phyloP scores from a whole-genome alignment of 2,113 vertebrate genomes.

The Phocoena sinus region DNA sequence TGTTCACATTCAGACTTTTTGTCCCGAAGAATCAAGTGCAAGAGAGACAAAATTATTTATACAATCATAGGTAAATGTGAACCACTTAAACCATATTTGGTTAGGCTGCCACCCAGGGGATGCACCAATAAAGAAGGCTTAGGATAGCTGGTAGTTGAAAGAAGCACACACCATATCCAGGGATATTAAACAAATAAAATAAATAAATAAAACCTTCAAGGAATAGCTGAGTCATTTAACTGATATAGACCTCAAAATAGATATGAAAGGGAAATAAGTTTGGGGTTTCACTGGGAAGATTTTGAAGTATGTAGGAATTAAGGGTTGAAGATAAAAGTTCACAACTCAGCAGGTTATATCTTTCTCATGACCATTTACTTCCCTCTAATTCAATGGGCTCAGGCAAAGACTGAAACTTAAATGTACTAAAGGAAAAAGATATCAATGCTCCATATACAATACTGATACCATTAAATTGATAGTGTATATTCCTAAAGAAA shows the following conservation, averaged over 20 bases:
- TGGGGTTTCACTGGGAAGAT: not conserved
- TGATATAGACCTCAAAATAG: not conserved
- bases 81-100: not conserved
- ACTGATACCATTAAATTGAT: not conserved
- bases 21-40: not conserved
- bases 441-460: not conserved
- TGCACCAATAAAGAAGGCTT: not conserved
- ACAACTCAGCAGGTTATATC: rapidly evolving
- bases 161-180: not conserved
- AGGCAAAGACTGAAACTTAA: not conserved
- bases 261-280: not conserved
- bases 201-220: not conserved
- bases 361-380: not conserved
- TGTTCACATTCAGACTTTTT: not conserved
- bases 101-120: not conserved
- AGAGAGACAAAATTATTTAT: not conserved
- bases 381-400: not conserved
- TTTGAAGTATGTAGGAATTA: not conserved
- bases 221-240: not conserved
- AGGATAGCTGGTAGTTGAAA: not conserved
- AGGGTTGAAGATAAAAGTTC: not conserved
- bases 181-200: not conserved
- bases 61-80: not conserved
- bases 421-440: not conserved
- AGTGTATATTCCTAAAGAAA: not conserved